Conservation (phyloP, 2,113 vertebrate genomes). For the Antechinus stuartii region DNA sequence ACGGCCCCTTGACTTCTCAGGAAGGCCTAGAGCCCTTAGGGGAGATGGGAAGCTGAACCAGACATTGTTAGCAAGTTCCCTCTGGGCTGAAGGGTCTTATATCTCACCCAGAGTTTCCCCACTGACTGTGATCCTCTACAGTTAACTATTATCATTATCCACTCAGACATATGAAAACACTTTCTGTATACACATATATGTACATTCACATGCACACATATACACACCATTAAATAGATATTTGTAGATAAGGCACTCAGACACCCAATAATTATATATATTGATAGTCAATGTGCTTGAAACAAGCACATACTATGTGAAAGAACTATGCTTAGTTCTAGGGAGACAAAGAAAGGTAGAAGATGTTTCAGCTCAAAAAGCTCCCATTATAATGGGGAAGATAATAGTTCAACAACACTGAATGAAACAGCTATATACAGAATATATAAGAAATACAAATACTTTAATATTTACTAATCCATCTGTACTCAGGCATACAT, state of each 20-base stretch:
- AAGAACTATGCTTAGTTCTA: background rate
- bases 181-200: background rate
- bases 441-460: background rate
- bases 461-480: background rate
- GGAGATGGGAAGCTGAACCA: too few species aligned
- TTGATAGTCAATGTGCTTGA: background rate
- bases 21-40: too few species aligned
- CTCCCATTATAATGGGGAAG: background rate
- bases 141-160: background rate
- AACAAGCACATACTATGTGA: background rate
- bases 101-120: too few species aligned
- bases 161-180: background rate
- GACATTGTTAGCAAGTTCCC: too few species aligned
- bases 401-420: background rate
- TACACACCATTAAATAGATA: too few species aligned
- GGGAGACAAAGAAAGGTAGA: background rate
- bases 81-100: too few species aligned
- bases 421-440: background rate
- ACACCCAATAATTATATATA: background rate
- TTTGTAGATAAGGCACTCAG: background rate
- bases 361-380: background rate
- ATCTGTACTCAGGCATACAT: background rate
- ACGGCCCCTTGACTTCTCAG: too few species aligned
- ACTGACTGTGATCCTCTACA: too few species aligned
- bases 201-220: background rate